phyloP scores from a whole-genome alignment of 2,797 vertebrate species.

The Trematomus bernacchii region DNA sequence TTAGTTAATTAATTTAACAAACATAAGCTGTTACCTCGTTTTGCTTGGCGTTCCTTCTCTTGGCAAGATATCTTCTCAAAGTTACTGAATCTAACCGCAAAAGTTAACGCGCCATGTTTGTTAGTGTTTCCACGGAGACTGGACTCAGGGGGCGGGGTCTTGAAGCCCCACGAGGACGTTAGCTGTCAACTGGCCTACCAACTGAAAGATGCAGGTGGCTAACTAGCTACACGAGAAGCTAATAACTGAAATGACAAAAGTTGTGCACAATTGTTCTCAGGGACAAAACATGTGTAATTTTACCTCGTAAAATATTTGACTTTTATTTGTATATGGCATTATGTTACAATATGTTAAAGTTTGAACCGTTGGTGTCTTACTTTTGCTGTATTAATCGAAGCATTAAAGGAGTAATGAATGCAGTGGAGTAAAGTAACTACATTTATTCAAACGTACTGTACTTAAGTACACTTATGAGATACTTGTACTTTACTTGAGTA shows the following conservation, averaged over 20 bases:
- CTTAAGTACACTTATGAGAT: no score
- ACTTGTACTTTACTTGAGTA: no score
- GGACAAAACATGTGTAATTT: no score
- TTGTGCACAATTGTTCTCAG: no score
- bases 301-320: background rate
- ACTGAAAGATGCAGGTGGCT: background rate
- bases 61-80: background rate
- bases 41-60: background rate
- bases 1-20: background rate
- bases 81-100: background rate
- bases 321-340: background rate
- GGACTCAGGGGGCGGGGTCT: conserved; percentile 8
- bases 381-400: background rate
- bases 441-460: no score
- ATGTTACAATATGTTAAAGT: background rate
- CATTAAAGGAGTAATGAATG: no score
- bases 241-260: no score
- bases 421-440: no score
- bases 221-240: no score
- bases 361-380: background rate
- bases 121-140: conserved; percentile 78
- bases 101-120: conserved; percentile 36
- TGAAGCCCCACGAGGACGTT: background rate
- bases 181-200: background rate
- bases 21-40: conserved; percentile 34